A percentile compares a stretch with the other conserved stretches of the same genome.
Evolutionary conservation across 2,113 vertebrate genomes (phyloP).

Genomic region (Ceratotherium simum): DNA sequence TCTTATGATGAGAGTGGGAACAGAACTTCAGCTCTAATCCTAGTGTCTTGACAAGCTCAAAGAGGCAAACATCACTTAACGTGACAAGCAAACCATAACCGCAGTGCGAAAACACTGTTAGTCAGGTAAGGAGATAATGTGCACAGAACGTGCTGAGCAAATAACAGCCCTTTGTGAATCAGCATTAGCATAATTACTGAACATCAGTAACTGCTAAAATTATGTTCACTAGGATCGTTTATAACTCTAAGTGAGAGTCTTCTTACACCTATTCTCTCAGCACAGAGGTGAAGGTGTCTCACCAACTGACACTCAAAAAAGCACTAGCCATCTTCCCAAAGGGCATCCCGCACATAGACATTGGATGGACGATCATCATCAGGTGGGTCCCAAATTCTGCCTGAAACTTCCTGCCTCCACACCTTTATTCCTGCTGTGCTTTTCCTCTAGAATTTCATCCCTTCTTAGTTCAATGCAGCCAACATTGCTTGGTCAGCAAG

Average conservation of each 20-base stretch:
- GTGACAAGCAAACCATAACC: slow-evolving; percentile 87
- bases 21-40: slow-evolving; percentile 74
- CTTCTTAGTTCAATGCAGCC: neutral
- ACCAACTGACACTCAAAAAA: slow-evolving; percentile 54
- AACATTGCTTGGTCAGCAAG: neutral
- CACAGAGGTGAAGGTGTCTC: slow-evolving; percentile 71
- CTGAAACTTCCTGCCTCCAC: neutral
- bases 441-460: neutral
- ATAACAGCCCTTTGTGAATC: slow-evolving; percentile 89
- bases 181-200: slow-evolving; percentile 91
- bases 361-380: neutral
- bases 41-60: slow-evolving; percentile 85
- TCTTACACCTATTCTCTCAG: slow-evolving; percentile 73
- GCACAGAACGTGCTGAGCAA: slow-evolving; percentile 87
- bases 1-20: neutral
- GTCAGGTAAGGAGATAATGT: slow-evolving; percentile 88
- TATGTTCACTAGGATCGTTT: slow-evolving; percentile 85
- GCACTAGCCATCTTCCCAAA: neutral
- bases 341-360: neutral
- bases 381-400: neutral
- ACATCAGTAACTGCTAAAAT: slow-evolving; percentile 90
- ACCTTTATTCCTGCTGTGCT: neutral
- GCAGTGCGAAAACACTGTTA: slow-evolving; percentile 85
- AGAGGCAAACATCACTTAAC: slow-evolving; percentile 88
- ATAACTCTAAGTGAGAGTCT: slow-evolving; percentile 82